Evolutionary conservation across 2,113 vertebrate genomes (phyloP).

Genomic region (Xiphophorus hellerii): DNA sequence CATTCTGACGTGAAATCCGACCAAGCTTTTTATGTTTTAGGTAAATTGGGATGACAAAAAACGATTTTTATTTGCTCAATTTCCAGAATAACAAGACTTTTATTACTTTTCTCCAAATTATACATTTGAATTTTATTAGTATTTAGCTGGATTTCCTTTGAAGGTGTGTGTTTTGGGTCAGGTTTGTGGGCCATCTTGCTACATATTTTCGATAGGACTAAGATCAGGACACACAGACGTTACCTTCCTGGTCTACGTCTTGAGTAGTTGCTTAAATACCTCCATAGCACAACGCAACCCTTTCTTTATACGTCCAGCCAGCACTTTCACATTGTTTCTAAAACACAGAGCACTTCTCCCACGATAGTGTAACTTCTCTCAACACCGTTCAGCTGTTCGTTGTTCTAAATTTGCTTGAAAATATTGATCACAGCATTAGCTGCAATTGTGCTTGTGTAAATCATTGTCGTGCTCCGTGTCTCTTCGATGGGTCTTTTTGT

Average conservation of each 20-base stretch:
- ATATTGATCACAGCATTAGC: neutral
- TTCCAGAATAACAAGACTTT: neutral
- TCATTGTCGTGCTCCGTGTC: neutral
- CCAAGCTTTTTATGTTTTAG: neutral
- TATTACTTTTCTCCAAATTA: no score
- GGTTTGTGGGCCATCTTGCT: no score
- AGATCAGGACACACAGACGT: no score
- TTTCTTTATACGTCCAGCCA: no score
- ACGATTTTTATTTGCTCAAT: neutral
- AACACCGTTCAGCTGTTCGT: neutral
- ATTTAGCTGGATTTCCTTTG: neutral
- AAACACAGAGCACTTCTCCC: no score
- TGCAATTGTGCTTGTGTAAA: neutral
- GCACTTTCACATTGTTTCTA: no score
- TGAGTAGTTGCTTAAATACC: no score
- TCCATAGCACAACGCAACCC: no score
- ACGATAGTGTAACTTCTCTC: slow-evolving; percentile 6
- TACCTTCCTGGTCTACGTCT: no score
- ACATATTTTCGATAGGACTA: no score
- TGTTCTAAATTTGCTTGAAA: neutral
- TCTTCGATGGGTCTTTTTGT: slow-evolving; percentile 1
- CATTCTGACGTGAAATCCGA: neutral
- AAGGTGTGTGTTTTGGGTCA: no score
- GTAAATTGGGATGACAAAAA: neutral
- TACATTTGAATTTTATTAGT: neutral